Evolutionary conservation across 2,797 vertebrate species (phyloP).

Genomic region (Heteromormyrus szaboi): DNA sequence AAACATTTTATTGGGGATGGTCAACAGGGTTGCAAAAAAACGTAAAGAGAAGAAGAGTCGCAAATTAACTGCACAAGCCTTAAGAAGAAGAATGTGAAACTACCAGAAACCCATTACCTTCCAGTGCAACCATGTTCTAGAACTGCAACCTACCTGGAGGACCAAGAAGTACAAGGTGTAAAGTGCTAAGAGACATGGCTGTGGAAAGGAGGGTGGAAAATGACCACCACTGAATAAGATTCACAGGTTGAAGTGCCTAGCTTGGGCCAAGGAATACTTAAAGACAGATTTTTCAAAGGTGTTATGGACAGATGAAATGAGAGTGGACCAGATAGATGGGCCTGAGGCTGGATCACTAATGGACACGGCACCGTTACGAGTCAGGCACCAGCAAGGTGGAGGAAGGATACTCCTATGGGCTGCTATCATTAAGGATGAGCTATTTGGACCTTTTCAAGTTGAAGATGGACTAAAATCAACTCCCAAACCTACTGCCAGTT

Average conservation of each 20-base stretch:
- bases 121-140: neutral
- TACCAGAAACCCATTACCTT: neutral
- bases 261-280: neutral
- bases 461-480: neutral
- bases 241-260: neutral
- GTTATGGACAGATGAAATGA: neutral
- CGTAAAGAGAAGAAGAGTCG: neutral
- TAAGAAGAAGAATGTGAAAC: neutral
- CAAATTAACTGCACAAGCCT: neutral
- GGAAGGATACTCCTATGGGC: neutral
- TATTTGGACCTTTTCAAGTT: neutral
- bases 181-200: neutral
- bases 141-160: neutral
- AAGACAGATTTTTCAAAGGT: neutral
- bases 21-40: neutral
- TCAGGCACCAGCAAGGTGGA: neutral
- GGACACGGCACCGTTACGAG: neutral
- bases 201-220: neutral
- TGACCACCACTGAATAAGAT: neutral
- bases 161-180: neutral
- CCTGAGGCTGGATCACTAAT: neutral
- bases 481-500: neutral
- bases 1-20: neutral
- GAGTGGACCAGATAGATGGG: neutral
- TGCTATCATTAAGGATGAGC: neutral